Evolutionary conservation across 2,888 invertebrate species (phyloP).

Genomic region (Thyatira batis): DNA sequence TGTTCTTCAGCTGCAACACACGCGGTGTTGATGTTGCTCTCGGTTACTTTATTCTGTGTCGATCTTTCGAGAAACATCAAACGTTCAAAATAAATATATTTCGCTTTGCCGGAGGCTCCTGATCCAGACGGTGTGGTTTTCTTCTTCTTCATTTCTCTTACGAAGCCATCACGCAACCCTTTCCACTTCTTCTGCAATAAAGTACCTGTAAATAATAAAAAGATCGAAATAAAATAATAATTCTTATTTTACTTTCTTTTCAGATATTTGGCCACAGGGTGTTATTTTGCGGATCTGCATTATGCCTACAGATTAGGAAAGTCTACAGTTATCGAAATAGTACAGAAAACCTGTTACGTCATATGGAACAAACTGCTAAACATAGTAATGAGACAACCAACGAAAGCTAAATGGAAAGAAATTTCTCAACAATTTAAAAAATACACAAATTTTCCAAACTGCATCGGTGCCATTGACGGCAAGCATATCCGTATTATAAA

Average conservation of each 20-base stretch:
- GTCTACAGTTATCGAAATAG: constrained; percentile 13
- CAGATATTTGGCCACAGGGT: constrained; percentile 25
- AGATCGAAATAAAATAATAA: neutral
- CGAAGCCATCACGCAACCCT: constrained; percentile 16
- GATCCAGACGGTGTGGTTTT: constrained; percentile 18
- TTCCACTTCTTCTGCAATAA: constrained; percentile 20
- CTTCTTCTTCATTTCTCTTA: constrained; percentile 17
- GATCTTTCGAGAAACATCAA: constrained; percentile 17
- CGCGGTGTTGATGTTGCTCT: constrained; percentile 16
- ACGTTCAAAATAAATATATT: constrained; percentile 20
- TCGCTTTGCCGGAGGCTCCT: constrained; percentile 9
- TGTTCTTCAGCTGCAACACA: constrained; percentile 14
- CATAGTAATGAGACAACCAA: too few relatives aligned
- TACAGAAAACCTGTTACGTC: too few relatives aligned
- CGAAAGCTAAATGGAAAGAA: constrained; percentile 8
- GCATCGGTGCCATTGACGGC: constrained; percentile 18
- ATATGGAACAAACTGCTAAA: too few relatives aligned
- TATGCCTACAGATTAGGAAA: constrained; percentile 30
- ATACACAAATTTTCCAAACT: constrained; percentile 20
- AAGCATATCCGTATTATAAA: constrained; percentile 18
- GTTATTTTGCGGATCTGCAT: constrained; percentile 28
- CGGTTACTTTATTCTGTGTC: constrained; percentile 16
- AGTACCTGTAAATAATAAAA: constrained; percentile 12
- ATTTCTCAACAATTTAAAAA: constrained; percentile 16
- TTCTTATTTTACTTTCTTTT: constrained; percentile 12